Percentiles rank a stretch among this genome's conserved stretches.
Evolutionary conservation across 2,797 vertebrate species (phyloP).

Genomic region (Liasis olivaceus): DNA sequence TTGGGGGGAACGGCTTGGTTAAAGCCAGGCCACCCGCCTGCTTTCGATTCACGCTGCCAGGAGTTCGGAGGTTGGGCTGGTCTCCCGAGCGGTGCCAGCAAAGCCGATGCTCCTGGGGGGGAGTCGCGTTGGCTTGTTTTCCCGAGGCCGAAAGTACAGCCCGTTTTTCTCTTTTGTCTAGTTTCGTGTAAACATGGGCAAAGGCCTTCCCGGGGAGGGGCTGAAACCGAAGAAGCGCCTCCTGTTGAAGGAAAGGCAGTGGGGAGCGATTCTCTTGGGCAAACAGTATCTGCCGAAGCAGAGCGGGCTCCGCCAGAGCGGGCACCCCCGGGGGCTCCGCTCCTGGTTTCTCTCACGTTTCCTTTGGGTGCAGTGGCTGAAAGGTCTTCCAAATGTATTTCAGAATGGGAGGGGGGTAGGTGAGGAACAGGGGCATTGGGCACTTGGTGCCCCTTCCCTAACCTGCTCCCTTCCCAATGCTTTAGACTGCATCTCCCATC

Average conservation of each 20-base stretch:
- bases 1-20: not conserved
- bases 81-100: no score
- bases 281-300: not conserved
- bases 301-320: not conserved
- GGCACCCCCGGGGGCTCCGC: not conserved
- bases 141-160: not conserved
- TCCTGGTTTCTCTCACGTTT: not conserved
- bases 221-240: not conserved
- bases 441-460: not conserved
- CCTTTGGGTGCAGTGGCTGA: not conserved
- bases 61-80: no score
- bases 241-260: not conserved
- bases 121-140: not conserved
- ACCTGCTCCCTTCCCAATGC: not conserved
- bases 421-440: not conserved
- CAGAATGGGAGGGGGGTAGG: no score
- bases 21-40: not conserved
- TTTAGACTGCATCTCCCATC: not conserved
- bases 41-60: not conserved
- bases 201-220: conserved; percentile 28
- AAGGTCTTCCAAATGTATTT: not conserved
- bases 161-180: not conserved
- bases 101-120: not conserved
- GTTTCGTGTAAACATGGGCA: conserved; percentile 27
- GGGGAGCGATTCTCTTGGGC: not conserved